Percentiles rank a stretch among this genome's conserved stretches.
phyloP scores from a whole-genome alignment of 2,113 vertebrate species.

The Poecilia latipinna region DNA sequence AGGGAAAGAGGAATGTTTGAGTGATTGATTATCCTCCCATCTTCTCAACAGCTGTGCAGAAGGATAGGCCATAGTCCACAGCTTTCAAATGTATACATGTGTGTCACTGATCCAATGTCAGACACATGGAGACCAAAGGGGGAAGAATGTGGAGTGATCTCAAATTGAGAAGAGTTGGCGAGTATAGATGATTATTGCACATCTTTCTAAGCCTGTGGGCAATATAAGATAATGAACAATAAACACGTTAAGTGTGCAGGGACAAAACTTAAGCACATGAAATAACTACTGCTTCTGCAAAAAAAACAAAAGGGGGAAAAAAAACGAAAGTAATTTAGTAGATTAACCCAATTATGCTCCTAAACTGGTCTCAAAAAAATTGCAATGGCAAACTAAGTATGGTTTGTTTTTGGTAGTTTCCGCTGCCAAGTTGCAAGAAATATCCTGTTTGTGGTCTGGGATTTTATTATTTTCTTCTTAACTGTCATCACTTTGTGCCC shows the following conservation, averaged over 20 bases:
- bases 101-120: constrained; percentile 32
- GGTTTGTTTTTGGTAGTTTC: neutral
- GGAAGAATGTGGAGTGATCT: constrained; percentile 16
- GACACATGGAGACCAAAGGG: constrained; percentile 19
- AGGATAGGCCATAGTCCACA: constrained; percentile 28
- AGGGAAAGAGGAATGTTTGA: constrained; percentile 43
- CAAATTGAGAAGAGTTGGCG: neutral
- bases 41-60: constrained; percentile 67
- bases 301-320: neutral
- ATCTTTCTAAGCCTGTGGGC: neutral
- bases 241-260: neutral
- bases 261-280: neutral
- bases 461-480: no score
- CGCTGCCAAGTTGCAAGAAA: no score
- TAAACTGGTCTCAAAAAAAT: neutral
- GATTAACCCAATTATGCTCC: neutral
- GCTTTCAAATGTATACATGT: constrained; percentile 26
- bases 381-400: neutral
- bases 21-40: constrained; percentile 59
- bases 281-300: neutral
- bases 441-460: no score
- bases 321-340: neutral
- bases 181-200: neutral
- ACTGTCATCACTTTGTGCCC: no score
- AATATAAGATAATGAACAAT: neutral